Evolutionary conservation across 2,113 vertebrate species (phyloP).

Genomic region (Podilymbus podiceps): DNA sequence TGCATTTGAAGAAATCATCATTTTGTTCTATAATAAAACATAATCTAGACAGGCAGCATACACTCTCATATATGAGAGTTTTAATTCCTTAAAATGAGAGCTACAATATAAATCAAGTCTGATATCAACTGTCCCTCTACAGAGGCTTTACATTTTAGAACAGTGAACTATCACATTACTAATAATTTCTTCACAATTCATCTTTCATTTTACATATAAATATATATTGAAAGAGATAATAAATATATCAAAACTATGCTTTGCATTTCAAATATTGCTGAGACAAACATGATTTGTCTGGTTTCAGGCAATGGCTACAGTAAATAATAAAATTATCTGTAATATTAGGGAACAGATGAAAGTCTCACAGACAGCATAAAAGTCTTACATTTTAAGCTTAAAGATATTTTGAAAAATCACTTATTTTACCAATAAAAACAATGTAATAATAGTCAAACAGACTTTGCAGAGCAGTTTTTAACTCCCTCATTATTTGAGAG

Average conservation of each 20-base stretch:
- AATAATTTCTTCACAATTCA: neutral
- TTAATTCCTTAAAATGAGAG: neutral
- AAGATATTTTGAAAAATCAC: neutral
- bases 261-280: neutral
- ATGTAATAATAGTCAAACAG: neutral
- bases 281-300: neutral
- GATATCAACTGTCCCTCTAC: neutral
- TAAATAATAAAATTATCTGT: neutral
- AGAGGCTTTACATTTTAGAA: neutral
- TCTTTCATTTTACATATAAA: neutral
- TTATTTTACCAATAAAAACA: neutral
- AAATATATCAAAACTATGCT: neutral
- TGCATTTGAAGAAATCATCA: neutral
- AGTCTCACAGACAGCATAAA: neutral
- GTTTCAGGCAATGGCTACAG: neutral
- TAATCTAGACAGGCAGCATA: neutral
- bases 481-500: neutral
- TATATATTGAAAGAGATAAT: neutral
- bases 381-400: neutral
- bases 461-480: neutral
- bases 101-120: neutral
- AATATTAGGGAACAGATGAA: neutral
- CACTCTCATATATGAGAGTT: neutral
- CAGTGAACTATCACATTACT: neutral
- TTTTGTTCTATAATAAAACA: neutral